A percentile compares a stretch with the other conserved stretches of the same genome.
These are phyloP conservation scores for Sarcoramphus papa DNA, from an alignment of 2,797 vertebrate species.

Conservation along the genomic window DNA sequence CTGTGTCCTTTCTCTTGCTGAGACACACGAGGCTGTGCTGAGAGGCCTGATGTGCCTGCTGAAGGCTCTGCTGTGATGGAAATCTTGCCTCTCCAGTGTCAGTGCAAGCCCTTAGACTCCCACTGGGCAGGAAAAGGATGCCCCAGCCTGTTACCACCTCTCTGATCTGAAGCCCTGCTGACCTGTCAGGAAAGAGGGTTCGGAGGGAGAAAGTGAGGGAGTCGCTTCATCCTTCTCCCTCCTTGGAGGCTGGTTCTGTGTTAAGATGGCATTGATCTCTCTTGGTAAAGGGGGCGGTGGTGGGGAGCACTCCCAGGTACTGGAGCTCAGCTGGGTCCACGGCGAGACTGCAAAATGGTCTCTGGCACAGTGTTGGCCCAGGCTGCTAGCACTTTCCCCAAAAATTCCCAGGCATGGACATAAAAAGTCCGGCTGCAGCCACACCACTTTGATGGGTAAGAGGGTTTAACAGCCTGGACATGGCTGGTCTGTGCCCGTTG, in stretches of 20 bases:
- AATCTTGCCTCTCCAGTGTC: background rate
- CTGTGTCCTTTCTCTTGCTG: background rate
- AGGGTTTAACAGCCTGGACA: background rate
- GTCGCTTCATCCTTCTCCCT: background rate
- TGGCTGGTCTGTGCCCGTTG: background rate
- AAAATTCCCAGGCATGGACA: background rate
- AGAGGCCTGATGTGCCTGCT: background rate
- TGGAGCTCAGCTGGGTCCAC: background rate
- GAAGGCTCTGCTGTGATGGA: background rate
- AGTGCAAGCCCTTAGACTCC: background rate
- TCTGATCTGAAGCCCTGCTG: background rate
- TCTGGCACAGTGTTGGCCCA: background rate
- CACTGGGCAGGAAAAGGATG: background rate
- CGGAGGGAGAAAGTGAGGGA: background rate
- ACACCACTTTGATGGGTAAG: background rate
- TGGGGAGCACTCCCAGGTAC: background rate
- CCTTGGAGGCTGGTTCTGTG: background rate
- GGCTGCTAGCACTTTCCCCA: background rate
- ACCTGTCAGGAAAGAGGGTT: background rate
- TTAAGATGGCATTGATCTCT: background rate
- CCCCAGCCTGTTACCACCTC: background rate
- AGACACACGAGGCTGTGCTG: background rate
- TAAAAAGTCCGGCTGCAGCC: background rate
- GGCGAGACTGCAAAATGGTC: background rate
- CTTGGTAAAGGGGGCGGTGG: background rate